Evolutionary conservation across 2,888 invertebrate genomes (phyloP).

Genomic region (Tinea pellionella): DNA sequence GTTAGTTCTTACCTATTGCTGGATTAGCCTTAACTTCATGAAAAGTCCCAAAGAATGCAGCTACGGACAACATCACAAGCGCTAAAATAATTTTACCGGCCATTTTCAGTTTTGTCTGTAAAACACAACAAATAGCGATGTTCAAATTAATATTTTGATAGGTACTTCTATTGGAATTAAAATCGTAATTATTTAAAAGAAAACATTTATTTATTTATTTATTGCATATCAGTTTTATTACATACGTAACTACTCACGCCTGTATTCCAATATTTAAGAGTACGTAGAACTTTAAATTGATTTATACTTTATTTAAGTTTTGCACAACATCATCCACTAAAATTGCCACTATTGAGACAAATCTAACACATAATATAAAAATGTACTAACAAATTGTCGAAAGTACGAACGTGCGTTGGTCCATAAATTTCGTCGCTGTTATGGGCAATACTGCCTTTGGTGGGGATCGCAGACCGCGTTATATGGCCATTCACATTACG

Average conservation of each 20-base stretch:
- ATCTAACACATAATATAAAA: too few relatives aligned
- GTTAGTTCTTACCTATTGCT: constrained; percentile 46
- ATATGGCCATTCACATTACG: not conserved
- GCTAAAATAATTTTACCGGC: constrained; percentile 38
- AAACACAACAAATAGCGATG: not conserved
- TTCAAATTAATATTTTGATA: too few relatives aligned
- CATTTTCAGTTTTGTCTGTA: constrained; percentile 30
- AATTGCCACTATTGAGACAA: too few relatives aligned
- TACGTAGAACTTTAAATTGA: too few relatives aligned
- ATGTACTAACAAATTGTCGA: not conserved
- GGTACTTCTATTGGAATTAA: too few relatives aligned
- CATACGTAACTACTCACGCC: too few relatives aligned
- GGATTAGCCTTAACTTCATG: constrained; percentile 38
- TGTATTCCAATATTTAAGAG: not conserved
- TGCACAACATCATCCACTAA: too few relatives aligned
- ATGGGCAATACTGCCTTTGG: constrained; percentile 21
- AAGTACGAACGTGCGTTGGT: not conserved
- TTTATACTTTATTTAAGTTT: too few relatives aligned
- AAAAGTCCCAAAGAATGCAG: constrained; percentile 32
- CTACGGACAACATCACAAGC: constrained; percentile 31
- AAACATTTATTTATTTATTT: too few relatives aligned
- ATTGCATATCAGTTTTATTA: too few relatives aligned
- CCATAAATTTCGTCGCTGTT: not conserved
- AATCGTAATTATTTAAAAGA: too few relatives aligned
- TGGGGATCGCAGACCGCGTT: constrained; percentile 26